A percentile compares a stretch with the other conserved stretches of the same genome.
Conservation (phyloP, 2,113 vertebrate genomes). For the Phainopepla nitens region DNA sequence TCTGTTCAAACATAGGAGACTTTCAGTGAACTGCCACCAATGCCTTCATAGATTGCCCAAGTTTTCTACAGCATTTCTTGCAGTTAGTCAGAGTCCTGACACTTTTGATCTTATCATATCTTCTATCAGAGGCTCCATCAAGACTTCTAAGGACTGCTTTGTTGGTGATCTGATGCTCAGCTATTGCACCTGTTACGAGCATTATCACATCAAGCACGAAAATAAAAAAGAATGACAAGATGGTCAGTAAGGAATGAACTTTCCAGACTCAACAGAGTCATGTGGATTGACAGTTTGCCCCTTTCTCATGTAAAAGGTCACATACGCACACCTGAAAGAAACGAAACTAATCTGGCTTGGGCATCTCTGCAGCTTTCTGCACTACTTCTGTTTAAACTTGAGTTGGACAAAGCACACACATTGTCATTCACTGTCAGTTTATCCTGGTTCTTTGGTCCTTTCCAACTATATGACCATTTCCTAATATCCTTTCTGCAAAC, state of each 20-base stretch:
- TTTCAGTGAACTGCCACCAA: background rate
- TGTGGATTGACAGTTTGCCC: background rate
- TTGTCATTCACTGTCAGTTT: background rate
- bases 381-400: background rate
- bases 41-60: background rate
- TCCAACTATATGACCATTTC: background rate
- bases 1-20: background rate
- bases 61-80: background rate
- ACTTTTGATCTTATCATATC: background rate
- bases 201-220: background rate
- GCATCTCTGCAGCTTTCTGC: background rate
- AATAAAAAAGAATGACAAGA: background rate
- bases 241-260: background rate
- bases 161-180: background rate
- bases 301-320: background rate
- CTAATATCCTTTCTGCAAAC: background rate
- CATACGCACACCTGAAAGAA: background rate
- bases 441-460: background rate
- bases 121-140: background rate
- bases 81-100: background rate
- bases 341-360: background rate
- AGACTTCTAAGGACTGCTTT: background rate
- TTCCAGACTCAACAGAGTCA: background rate
- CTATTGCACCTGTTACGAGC: background rate
- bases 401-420: rapidly evolving